phyloP scores from a whole-genome alignment of 2,113 vertebrate species.

The Heterocephalus glaber region DNA sequence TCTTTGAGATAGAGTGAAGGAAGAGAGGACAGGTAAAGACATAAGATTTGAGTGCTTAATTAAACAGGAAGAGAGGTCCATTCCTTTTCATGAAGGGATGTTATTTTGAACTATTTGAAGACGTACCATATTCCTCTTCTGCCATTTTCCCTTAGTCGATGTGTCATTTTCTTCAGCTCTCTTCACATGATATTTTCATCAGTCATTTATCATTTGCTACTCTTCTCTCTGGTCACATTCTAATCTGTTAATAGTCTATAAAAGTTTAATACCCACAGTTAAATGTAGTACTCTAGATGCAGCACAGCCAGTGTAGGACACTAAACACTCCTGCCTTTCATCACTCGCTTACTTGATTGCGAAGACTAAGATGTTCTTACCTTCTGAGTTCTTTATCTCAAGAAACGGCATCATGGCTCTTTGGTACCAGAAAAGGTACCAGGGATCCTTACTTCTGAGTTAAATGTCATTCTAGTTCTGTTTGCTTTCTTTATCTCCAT shows the following conservation, averaged over 20 bases:
- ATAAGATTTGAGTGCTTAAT: not conserved
- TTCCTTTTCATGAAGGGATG: not conserved
- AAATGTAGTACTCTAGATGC: not conserved
- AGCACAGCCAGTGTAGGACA: not conserved
- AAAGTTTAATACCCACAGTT: not conserved
- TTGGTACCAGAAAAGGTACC: not conserved
- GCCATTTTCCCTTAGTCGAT: not conserved
- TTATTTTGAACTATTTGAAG: constrained; percentile 17
- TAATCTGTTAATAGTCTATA: not conserved
- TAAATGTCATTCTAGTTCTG: not conserved
- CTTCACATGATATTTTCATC: not conserved
- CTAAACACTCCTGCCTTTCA: not conserved
- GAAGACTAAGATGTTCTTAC: not conserved
- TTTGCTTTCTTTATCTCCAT: not conserved
- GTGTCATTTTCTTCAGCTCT: not conserved
- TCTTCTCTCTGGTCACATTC: not conserved
- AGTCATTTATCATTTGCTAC: not conserved
- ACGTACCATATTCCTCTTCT: not conserved
- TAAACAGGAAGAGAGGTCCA: not conserved
- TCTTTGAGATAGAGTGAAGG: not conserved
- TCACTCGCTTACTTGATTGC: not conserved
- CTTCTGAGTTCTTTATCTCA: not conserved
- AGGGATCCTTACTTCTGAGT: not conserved
- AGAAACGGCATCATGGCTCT: not conserved
- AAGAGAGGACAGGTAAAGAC: not conserved